Percentiles rank a stretch among this genome's conserved stretches.
phyloP scores from a whole-genome alignment of 2,888 invertebrate species.

The Lampropteryx suffumata region DNA sequence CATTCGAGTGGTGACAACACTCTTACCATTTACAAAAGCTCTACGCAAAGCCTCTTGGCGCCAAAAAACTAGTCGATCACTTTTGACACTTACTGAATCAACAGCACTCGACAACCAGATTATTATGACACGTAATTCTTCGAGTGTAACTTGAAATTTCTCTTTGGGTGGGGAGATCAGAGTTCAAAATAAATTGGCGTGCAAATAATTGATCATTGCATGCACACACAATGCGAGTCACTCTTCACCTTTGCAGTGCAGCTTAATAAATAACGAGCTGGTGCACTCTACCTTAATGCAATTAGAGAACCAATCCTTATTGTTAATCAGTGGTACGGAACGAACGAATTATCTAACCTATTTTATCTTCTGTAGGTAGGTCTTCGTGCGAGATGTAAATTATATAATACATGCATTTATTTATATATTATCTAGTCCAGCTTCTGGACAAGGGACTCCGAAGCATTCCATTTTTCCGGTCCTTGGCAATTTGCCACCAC shows the following conservation, averaged over 20 bases:
- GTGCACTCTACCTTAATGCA: not conserved
- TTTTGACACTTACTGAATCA: conserved; percentile 45
- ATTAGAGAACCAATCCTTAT: too few species aligned
- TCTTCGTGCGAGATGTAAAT: too few species aligned
- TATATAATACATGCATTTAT: too few species aligned
- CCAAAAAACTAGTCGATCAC: conserved; percentile 48
- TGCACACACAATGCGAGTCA: conserved; percentile 16
- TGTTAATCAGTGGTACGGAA: too few species aligned
- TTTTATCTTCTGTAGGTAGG: too few species aligned
- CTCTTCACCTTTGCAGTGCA: conserved; percentile 19
- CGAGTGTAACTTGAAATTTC: conserved; percentile 22
- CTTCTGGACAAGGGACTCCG: too few species aligned
- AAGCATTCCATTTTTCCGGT: too few species aligned
- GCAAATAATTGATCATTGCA: conserved; percentile 20
- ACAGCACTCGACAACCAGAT: conserved; percentile 28
- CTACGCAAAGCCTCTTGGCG: conserved; percentile 35
- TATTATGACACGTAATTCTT: conserved; percentile 38
- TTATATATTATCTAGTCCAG: too few species aligned
- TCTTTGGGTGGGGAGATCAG: conserved; percentile 18
- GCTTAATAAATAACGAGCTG: conserved; percentile 3
- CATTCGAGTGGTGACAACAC: conserved; percentile 27
- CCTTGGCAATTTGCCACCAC: too few species aligned
- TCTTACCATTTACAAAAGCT: not conserved
- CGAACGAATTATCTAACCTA: too few species aligned
- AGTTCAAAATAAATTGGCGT: conserved; percentile 31